phyloP scores from a whole-genome alignment of 2,113 vertebrate species.

The Alligator sinensis region DNA sequence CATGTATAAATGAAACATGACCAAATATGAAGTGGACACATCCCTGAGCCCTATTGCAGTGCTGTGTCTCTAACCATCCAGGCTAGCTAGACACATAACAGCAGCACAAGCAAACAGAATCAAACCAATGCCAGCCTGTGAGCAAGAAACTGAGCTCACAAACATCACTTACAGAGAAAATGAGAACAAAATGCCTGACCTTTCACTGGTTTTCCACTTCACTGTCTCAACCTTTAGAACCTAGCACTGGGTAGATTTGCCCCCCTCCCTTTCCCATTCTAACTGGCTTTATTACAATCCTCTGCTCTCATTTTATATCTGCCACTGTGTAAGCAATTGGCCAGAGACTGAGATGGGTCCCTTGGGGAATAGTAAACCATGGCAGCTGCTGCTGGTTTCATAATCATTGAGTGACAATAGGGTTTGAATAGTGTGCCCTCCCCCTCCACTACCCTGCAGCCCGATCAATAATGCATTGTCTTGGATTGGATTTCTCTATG shows the following conservation, averaged over 20 bases:
- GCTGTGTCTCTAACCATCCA: background rate
- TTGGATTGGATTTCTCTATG: background rate
- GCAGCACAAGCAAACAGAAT: background rate
- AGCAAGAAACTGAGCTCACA: background rate
- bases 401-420: accelerated
- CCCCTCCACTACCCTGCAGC: background rate
- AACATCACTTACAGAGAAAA: background rate
- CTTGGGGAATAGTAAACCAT: background rate
- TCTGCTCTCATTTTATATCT: background rate
- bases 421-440: background rate
- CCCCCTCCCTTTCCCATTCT: background rate
- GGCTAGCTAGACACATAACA: background rate
- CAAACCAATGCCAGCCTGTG: background rate
- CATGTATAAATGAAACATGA: background rate
- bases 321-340: accelerated
- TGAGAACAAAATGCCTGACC: background rate
- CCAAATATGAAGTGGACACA: background rate
- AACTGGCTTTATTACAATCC: background rate
- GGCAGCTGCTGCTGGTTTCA: background rate
- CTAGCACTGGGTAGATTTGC: background rate
- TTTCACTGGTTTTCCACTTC: background rate
- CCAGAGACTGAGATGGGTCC: accelerated
- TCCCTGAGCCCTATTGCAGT: background rate
- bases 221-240: background rate
- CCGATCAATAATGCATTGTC: background rate